Conservation (phyloP, 1,140 invertebrate genomes). For the Penaeus indicus region DNA sequence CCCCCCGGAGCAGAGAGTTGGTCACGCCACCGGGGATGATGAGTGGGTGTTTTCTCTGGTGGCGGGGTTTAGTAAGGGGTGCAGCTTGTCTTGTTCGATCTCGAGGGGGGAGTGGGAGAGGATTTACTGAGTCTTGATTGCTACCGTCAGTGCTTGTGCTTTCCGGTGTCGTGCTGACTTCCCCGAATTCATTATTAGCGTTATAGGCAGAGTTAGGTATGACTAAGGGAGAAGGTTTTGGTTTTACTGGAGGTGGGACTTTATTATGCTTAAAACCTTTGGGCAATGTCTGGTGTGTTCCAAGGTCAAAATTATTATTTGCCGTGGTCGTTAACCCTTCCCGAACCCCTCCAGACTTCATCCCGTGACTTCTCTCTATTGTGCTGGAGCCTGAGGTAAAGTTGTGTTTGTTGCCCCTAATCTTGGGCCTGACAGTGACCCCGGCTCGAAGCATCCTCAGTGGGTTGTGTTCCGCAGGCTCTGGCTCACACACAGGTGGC, state of each 20-base stretch:
- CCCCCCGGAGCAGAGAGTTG: conserved; percentile 59
- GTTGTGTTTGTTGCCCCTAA: conserved; percentile 75
- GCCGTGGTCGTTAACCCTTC: conserved; percentile 23
- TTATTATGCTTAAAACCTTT: conserved; percentile 63
- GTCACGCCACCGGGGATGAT: conserved; percentile 76
- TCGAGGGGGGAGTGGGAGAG: conserved; percentile 86
- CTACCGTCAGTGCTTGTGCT: conserved; percentile 54
- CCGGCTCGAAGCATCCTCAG: conserved; percentile 80
- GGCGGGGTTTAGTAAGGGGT: conserved; percentile 78
- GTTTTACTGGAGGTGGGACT: conserved; percentile 61
- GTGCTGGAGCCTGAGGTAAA: conserved; percentile 62
- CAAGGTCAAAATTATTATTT: conserved; percentile 65
- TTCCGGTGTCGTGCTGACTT: conserved; percentile 40
- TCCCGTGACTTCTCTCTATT: conserved; percentile 67
- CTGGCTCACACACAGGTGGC: conserved; percentile 67
- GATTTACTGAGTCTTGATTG: conserved; percentile 75
- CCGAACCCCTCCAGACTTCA: conserved; percentile 34
- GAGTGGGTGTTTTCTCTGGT: conserved; percentile 89
- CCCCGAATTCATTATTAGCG: conserved; percentile 25
- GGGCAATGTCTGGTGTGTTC: conserved; percentile 67
- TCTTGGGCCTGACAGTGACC: conserved; percentile 75
- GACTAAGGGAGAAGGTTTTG: conserved; percentile 64
- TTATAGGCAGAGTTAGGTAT: conserved; percentile 56
- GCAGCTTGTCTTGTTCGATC: conserved; percentile 80
- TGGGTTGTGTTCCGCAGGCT: conserved; percentile 75